Conservation (phyloP, 2,888 invertebrate species). For the Pollenia amentaria region DNA sequence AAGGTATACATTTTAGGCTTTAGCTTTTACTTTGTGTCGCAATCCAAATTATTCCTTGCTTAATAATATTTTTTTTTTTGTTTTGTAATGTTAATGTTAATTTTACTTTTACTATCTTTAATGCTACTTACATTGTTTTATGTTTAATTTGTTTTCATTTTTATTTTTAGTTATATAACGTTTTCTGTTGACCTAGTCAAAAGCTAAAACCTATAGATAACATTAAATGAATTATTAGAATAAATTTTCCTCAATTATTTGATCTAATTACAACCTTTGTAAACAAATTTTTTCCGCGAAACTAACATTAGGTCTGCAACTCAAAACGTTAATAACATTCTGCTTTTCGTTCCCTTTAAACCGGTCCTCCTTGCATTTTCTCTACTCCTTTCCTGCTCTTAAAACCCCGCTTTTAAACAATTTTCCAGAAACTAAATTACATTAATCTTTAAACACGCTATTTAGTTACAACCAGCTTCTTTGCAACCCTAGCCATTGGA, state of each 20-base stretch:
- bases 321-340: background rate
- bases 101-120: slow-evolving; percentile 56
- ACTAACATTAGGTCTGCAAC: background rate
- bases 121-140: slow-evolving; percentile 42
- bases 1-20: background rate
- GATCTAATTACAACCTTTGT: too few relatives aligned
- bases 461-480: slow-evolving; percentile 81
- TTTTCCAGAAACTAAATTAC: slow-evolving; percentile 13
- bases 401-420: background rate
- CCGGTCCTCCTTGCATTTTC: background rate
- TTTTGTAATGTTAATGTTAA: slow-evolving; percentile 16
- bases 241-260: too few relatives aligned
- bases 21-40: slow-evolving; percentile 69
- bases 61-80: slow-evolving; percentile 35
- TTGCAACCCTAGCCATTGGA: slow-evolving; percentile 82
- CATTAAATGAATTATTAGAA: too few relatives aligned
- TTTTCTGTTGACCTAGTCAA: slow-evolving; percentile 87
- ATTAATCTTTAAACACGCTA: slow-evolving; percentile 32
- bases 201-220: too few relatives aligned
- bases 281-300: too few relatives aligned
- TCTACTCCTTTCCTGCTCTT: background rate
- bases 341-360: slow-evolving; percentile 9
- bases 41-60: background rate
- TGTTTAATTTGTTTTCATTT: background rate
- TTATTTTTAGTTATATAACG: slow-evolving; percentile 85